Evolutionary conservation across 2,113 vertebrate genomes (phyloP).

Genomic region (Pachypanchax playfairii): DNA sequence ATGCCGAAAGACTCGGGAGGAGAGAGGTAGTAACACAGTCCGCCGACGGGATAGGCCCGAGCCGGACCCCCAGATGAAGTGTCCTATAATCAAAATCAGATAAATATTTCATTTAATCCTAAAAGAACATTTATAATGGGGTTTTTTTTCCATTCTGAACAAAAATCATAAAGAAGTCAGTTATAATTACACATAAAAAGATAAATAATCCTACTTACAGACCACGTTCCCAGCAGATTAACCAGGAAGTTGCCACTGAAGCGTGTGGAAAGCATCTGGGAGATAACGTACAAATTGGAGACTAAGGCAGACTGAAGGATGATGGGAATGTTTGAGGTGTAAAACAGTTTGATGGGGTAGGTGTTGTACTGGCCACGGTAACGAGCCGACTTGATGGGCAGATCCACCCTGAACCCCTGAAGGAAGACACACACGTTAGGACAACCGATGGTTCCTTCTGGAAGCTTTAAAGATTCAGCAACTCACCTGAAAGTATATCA

Average conservation of each 20-base stretch:
- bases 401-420: slow-evolving; percentile 97
- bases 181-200: background rate
- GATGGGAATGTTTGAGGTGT: slow-evolving; percentile 99
- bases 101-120: background rate
- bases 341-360: slow-evolving; percentile 98
- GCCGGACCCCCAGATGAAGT: slow-evolving; percentile 90
- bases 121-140: no score
- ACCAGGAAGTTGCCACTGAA: slow-evolving; percentile 98
- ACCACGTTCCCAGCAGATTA: slow-evolving; percentile 97
- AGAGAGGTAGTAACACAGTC: slow-evolving; percentile 96
- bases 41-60: slow-evolving; percentile 94
- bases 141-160: no score
- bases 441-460: background rate
- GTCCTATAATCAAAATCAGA: slow-evolving; percentile 77
- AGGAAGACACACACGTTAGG: background rate
- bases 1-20: slow-evolving; percentile 95
- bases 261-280: slow-evolving; percentile 97
- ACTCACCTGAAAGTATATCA: slow-evolving; percentile 98
- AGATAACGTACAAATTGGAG: slow-evolving; percentile 97
- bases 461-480: background rate
- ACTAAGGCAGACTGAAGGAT: slow-evolving; percentile 97
- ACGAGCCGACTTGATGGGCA: slow-evolving; percentile 97
- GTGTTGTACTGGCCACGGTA: slow-evolving; percentile 99
- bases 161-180: background rate
- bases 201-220: slow-evolving; percentile 85